Evolutionary conservation across 2,113 vertebrate species (phyloP).

Genomic region (Burhinus oedicnemus): DNA sequence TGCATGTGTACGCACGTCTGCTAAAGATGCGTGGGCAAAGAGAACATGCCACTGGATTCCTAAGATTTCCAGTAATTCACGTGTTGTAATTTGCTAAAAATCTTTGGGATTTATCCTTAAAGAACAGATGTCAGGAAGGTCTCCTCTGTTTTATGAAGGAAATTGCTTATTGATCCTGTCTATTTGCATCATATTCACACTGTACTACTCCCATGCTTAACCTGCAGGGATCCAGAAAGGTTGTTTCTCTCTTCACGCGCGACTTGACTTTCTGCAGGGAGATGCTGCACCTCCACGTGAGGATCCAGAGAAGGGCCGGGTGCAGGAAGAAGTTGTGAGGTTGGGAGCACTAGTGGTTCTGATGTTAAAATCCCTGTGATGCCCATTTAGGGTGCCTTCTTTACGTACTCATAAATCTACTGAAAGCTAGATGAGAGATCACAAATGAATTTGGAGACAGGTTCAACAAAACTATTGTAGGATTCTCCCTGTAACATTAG

Average conservation of each 20-base stretch:
- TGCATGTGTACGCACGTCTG: not conserved
- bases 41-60: not conserved
- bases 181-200: not conserved
- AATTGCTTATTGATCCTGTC: constrained; percentile 43
- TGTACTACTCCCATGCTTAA: not conserved
- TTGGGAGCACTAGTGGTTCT: not conserved
- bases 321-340: not conserved
- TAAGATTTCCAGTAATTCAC: not conserved
- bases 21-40: not conserved
- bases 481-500: not conserved
- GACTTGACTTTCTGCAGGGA: not conserved
- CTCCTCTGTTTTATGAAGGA: not conserved
- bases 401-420: not conserved
- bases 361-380: not conserved
- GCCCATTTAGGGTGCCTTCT: not conserved
- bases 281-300: not conserved
- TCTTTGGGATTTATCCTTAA: not conserved
- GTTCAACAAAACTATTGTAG: not conserved
- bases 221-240: not conserved
- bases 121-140: not conserved
- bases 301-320: not conserved
- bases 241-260: not conserved
- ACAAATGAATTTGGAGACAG: not conserved
- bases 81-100: not conserved
- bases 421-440: not conserved